Evolutionary conservation across 23 tunicate genomes (phyloP).

Genomic region (Diplosoma virens): DNA sequence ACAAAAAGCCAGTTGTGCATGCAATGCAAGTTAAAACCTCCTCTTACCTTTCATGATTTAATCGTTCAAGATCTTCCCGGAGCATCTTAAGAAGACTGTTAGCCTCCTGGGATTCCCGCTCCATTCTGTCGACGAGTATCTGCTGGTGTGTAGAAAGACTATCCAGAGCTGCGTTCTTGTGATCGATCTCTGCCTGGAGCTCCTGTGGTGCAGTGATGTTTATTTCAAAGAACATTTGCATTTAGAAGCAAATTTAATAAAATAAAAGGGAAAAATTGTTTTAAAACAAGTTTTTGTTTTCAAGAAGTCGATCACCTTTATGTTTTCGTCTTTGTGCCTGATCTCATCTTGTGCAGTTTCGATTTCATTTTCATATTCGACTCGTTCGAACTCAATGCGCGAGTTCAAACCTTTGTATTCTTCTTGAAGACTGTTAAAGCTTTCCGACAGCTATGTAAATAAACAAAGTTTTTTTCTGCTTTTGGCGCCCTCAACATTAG

Average conservation of each 20-base stretch:
- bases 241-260: too few relatives aligned
- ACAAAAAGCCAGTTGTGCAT: too few relatives aligned
- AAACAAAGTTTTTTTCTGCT: too few relatives aligned
- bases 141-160: slow-evolving; percentile 56
- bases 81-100: slow-evolving; percentile 73
- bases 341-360: slow-evolving; percentile 73
- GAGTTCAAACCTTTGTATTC: slow-evolving; percentile 58
- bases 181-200: slow-evolving; percentile 50
- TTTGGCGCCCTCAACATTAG: too few relatives aligned
- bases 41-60: slow-evolving; percentile 69
- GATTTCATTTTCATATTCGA: slow-evolving; percentile 83
- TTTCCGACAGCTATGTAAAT: slow-evolving; percentile 53
- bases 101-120: slow-evolving; percentile 76
- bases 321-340: slow-evolving; percentile 63
- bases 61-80: slow-evolving; percentile 71
- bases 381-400: slow-evolving; percentile 87
- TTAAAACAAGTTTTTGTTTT: too few relatives aligned
- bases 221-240: too few relatives aligned
- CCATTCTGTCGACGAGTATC: slow-evolving; percentile 43
- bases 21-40: neutral
- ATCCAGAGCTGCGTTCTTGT: slow-evolving; percentile 56
- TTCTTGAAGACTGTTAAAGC: slow-evolving; percentile 31
- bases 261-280: too few relatives aligned
- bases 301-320: slow-evolving; percentile 68
- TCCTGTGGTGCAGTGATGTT: slow-evolving; percentile 51